These are phyloP conservation scores for Takifugu rubripes DNA, from an alignment of 2,797 vertebrate species.

Conservation along the genomic window DNA sequence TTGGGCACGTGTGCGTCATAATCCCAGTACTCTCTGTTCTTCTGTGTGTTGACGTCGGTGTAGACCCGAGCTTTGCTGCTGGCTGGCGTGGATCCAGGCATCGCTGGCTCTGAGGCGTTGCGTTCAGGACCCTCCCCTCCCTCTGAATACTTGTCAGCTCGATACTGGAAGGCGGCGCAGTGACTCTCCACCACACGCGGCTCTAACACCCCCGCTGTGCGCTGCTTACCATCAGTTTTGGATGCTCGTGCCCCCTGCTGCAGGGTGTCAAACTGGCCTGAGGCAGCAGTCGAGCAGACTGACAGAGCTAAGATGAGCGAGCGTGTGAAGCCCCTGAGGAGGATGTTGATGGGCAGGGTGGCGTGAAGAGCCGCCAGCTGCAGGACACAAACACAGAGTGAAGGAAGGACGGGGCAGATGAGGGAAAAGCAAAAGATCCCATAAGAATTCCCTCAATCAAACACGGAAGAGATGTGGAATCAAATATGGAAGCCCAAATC, in stretches of 20 bases:
- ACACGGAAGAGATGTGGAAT: not conserved
- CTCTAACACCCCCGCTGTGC: slow-evolving; percentile 44
- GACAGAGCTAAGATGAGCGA: slow-evolving; percentile 68
- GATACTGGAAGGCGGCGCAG: slow-evolving; percentile 59
- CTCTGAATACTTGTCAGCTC: slow-evolving; percentile 52
- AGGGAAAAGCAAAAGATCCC: not conserved
- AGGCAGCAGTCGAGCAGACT: slow-evolving; percentile 59
- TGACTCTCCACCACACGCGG: slow-evolving; percentile 42
- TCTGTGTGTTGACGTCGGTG: slow-evolving; percentile 95
- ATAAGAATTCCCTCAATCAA: not conserved
- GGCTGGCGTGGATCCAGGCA: slow-evolving; percentile 91
- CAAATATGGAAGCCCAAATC: too few species aligned
- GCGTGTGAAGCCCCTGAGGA: slow-evolving; percentile 65
- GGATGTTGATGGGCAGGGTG: slow-evolving; percentile 52
- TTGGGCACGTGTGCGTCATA: slow-evolving; percentile 92
- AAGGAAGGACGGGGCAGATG: slow-evolving; percentile 10
- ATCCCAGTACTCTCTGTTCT: slow-evolving; percentile 98
- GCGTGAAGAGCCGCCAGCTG: slow-evolving; percentile 69
- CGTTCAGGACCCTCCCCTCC: slow-evolving; percentile 54
- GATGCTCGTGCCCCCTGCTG: slow-evolving; percentile 42
- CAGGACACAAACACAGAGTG: slow-evolving; percentile 15
- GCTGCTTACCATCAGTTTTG: slow-evolving; percentile 50
- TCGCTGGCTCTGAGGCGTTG: slow-evolving; percentile 78
- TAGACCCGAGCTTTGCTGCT: slow-evolving; percentile 97
- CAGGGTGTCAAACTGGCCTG: slow-evolving; percentile 48